Percentiles rank a stretch among this genome's conserved stretches.
These are phyloP conservation scores for Cryptops parisi DNA, from an alignment of 2,888 invertebrate genomes.

Conservation along the genomic window DNA sequence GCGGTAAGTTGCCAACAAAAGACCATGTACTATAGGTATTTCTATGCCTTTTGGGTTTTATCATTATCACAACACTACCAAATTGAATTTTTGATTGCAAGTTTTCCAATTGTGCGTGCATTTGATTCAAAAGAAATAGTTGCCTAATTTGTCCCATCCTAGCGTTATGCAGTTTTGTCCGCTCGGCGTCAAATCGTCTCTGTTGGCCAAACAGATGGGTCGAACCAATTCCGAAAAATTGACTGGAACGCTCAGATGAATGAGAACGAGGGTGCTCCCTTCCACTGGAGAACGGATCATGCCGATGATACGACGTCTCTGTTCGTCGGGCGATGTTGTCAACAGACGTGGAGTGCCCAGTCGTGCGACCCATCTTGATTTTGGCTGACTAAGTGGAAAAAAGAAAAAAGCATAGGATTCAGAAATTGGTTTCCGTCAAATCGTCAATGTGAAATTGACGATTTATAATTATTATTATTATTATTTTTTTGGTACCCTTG, in stretches of 20 bases:
- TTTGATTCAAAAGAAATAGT: no score
- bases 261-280: slow-evolving; percentile 66
- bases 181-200: slow-evolving; percentile 28
- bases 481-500: slow-evolving; percentile 36
- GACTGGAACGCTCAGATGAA: slow-evolving; percentile 61
- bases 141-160: slow-evolving; percentile 69
- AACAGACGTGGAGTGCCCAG: slow-evolving; percentile 60
- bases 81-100: no score
- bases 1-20: no score
- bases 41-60: no score
- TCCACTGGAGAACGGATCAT: slow-evolving; percentile 81
- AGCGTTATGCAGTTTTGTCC: slow-evolving; percentile 52
- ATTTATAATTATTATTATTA: not conserved
- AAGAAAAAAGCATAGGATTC: no score
- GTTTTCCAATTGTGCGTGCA: no score
- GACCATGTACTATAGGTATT: no score
- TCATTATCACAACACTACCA: no score
- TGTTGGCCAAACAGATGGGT: slow-evolving; percentile 59
- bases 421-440: not conserved
- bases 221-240: slow-evolving; percentile 65
- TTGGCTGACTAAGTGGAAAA: slow-evolving; percentile 49
- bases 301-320: slow-evolving; percentile 52
- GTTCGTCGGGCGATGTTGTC: slow-evolving; percentile 66
- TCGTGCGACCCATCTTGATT: slow-evolving; percentile 71
- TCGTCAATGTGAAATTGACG: not conserved